Percentiles rank a stretch among this genome's conserved stretches.
Conservation (phyloP, 92 coral and sea anemone genomes). For the Chrysogorgia sp. region DNA sequence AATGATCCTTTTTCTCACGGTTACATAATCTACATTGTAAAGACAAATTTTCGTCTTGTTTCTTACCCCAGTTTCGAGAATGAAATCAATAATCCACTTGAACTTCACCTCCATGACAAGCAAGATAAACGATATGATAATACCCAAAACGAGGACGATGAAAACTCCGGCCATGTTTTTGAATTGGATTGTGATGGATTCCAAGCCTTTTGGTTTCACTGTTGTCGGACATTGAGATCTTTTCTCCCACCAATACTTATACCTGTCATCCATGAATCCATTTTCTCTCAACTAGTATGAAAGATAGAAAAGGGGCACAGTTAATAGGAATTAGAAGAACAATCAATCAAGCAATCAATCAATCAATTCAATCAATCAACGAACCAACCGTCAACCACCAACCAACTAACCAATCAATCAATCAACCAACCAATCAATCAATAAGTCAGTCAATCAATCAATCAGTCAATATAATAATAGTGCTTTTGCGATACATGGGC, state of each 20-base stretch:
- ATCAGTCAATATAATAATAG: too few species aligned
- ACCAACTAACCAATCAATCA: too few species aligned
- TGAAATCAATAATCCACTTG: slow-evolving; percentile 72
- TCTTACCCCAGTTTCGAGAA: slow-evolving; percentile 42
- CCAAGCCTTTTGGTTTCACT: slow-evolving; percentile 52
- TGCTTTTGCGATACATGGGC: too few species aligned
- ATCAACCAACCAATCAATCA: too few species aligned
- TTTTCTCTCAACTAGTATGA: slow-evolving; percentile 71
- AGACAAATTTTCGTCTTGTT: background rate
- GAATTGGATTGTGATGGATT: slow-evolving; percentile 73
- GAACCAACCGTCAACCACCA: too few species aligned
- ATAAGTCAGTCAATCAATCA: too few species aligned
- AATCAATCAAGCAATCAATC: background rate
- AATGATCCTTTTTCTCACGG: background rate
- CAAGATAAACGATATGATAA: slow-evolving; percentile 66
- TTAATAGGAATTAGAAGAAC: too few species aligned
- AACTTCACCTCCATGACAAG: slow-evolving; percentile 84
- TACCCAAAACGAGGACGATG: slow-evolving; percentile 83
- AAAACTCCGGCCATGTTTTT: slow-evolving; percentile 97
- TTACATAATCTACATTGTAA: background rate
- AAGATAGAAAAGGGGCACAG: background rate
- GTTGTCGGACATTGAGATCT: slow-evolving; percentile 75
- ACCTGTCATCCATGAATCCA: slow-evolving; percentile 71
- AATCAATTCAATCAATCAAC: too few species aligned
- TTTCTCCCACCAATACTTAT: slow-evolving; percentile 87